Evolutionary conservation across 2,113 vertebrate species (phyloP).

Genomic region (Cyphomyrus plagiostoma): DNA sequence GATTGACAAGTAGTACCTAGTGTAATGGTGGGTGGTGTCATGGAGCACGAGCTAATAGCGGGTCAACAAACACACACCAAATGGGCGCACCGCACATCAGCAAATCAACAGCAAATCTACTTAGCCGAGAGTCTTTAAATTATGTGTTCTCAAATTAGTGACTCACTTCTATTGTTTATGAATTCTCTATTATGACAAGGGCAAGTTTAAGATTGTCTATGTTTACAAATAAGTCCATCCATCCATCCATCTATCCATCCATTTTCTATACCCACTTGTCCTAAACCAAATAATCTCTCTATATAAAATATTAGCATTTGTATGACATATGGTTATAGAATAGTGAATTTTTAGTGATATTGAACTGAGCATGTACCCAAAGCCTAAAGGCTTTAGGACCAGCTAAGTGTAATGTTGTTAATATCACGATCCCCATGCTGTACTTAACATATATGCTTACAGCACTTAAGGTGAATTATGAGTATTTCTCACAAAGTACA

Average conservation of each 20-base stretch:
- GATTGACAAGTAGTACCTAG: not conserved
- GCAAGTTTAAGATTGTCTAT: not conserved
- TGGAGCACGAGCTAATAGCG: not conserved
- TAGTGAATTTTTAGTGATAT: not conserved
- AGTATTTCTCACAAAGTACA: not conserved
- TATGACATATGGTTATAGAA: not conserved
- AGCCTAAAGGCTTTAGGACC: not conserved
- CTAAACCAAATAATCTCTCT: not conserved
- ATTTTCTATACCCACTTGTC: not conserved
- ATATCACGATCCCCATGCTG: not conserved
- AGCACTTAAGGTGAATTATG: not conserved
- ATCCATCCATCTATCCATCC: not conserved
- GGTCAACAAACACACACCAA: not conserved
- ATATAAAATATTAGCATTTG: not conserved
- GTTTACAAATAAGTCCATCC: not conserved
- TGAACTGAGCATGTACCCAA: not conserved
- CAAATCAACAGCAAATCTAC: not conserved
- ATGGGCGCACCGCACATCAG: not conserved
- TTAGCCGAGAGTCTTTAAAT: not conserved
- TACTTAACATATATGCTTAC: not conserved
- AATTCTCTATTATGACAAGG: conserved; percentile 1
- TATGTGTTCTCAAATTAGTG: not conserved
- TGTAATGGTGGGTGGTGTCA: not conserved
- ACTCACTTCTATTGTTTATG: conserved; percentile 12
- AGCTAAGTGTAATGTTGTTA: not conserved